Percentiles rank a stretch among this genome's conserved stretches.
Evolutionary conservation across 2,797 vertebrate species (phyloP).

Genomic region (Chaunax sp.): DNA sequence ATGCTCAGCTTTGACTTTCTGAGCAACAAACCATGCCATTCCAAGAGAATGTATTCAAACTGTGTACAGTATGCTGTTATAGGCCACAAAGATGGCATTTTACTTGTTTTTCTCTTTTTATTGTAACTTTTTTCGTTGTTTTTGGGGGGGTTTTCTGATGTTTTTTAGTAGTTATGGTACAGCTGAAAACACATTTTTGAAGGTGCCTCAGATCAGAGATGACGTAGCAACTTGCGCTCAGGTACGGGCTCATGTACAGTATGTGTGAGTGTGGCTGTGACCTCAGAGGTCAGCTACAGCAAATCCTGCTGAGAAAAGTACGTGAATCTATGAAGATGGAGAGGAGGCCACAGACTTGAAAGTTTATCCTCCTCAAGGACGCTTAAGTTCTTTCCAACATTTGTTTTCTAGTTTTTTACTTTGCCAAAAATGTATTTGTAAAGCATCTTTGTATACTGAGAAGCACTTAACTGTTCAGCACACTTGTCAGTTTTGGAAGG

Average conservation of each 20-base stretch:
- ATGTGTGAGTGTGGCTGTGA: slow-evolving; percentile 37
- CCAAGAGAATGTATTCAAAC: slow-evolving; percentile 94
- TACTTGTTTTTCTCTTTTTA: slow-evolving; percentile 83
- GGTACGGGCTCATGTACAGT: slow-evolving; percentile 31
- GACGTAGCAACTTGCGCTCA: slow-evolving; percentile 56
- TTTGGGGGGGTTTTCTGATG: slow-evolving; percentile 66
- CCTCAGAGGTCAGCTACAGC: slow-evolving; percentile 36
- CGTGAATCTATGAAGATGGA: slow-evolving; percentile 29
- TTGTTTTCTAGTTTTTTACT: slow-evolving; percentile 11
- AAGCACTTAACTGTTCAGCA: slow-evolving; percentile 81
- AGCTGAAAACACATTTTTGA: slow-evolving; percentile 67
- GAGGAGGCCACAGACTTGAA: slow-evolving; percentile 59
- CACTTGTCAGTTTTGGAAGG: slow-evolving; percentile 59
- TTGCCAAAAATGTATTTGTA: slow-evolving; percentile 79
- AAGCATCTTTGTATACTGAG: slow-evolving; percentile 77
- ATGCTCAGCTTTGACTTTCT: slow-evolving; percentile 71
- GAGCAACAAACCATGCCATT: slow-evolving; percentile 95
- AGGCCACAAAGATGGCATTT: slow-evolving; percentile 90
- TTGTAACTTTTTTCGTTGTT: slow-evolving; percentile 82
- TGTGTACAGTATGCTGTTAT: slow-evolving; percentile 86
- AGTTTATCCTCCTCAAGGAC: slow-evolving; percentile 47
- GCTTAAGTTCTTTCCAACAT: slow-evolving; percentile 49
- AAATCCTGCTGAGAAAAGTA: slow-evolving; percentile 32
- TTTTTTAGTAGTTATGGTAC: slow-evolving; percentile 80
- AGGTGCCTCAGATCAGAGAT: slow-evolving; percentile 70